Conservation (phyloP, 2,888 invertebrate species). For the Drosophila eohydei region DNA sequence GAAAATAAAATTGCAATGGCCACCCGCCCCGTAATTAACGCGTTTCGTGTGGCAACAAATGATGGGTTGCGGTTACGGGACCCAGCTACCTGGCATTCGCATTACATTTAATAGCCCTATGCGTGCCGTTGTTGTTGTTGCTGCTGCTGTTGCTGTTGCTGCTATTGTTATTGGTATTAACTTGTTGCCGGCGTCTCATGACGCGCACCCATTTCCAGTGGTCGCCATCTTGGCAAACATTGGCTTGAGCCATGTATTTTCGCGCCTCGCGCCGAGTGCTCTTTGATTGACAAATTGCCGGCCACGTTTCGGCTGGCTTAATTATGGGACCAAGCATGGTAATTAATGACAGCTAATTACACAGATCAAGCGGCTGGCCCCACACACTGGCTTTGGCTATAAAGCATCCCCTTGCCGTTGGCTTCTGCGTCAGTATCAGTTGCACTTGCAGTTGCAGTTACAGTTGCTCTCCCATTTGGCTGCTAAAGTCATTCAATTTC, state of each 20-base stretch:
- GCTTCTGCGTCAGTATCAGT: constrained; percentile 1
- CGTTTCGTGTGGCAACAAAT: constrained; percentile 78
- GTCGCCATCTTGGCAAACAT: constrained; percentile 38
- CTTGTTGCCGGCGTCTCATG: constrained; percentile 68
- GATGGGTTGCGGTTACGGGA: constrained; percentile 40
- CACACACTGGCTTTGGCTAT: constrained; percentile 21
- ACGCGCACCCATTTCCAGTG: constrained; percentile 42
- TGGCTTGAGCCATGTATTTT: constrained; percentile 50
- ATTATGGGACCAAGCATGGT: constrained; percentile 36
- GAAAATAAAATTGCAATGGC: constrained; percentile 66
- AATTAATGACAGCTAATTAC: constrained; percentile 57
- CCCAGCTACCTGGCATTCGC: constrained; percentile 26
- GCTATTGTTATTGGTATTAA: constrained; percentile 61
- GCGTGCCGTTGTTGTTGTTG: constrained; percentile 60
- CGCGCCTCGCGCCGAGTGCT: constrained; percentile 55
- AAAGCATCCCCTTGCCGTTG: constrained; percentile 25
- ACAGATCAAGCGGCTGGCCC: constrained; percentile 33
- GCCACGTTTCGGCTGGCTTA: constrained; percentile 54
- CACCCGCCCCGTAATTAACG: constrained; percentile 66
- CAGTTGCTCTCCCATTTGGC: constrained; percentile 42
- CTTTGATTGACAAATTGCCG: constrained; percentile 78
- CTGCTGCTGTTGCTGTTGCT: constrained; percentile 40
- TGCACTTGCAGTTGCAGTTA: background rate
- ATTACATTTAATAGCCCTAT: constrained; percentile 71
- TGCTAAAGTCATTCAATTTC: constrained; percentile 70